Evolutionary conservation across 1,140 invertebrate species (phyloP).

Genomic region (Penaeus chinensis): DNA sequence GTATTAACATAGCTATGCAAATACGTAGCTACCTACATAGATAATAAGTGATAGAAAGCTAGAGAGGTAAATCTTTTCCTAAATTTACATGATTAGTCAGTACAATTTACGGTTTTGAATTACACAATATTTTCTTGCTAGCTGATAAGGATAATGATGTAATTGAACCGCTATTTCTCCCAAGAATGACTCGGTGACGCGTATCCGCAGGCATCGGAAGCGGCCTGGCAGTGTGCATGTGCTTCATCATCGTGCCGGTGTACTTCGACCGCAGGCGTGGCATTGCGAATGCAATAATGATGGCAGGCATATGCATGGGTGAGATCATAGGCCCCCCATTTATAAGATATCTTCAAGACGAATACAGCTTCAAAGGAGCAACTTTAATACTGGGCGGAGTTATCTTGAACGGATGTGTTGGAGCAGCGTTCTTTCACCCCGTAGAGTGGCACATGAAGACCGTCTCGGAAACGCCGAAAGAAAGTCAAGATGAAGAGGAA

Average conservation of each 20-base stretch:
- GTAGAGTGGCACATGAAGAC: constrained; percentile 25
- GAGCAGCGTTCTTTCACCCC: constrained; percentile 13
- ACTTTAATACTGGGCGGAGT: not conserved
- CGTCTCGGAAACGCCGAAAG: not conserved
- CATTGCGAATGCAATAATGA: not conserved
- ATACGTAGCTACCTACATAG: too few relatives aligned
- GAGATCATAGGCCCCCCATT: constrained; percentile 11
- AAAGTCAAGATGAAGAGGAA: not conserved
- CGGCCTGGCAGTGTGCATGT: not conserved
- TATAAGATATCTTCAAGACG: constrained; percentile 9
- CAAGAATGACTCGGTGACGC: too few relatives aligned
- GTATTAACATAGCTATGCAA: too few relatives aligned
- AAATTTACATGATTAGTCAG: too few relatives aligned
- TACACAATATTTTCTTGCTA: too few relatives aligned
- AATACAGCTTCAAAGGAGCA: constrained; percentile 5
- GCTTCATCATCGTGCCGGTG: constrained; percentile 17
- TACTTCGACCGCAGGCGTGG: constrained; percentile 5
- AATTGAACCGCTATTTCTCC: too few relatives aligned
- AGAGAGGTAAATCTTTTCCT: too few relatives aligned
- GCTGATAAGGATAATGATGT: too few relatives aligned
- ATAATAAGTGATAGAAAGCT: too few relatives aligned
- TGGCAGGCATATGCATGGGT: not conserved
- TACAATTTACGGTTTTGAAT: too few relatives aligned
- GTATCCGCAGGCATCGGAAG: not conserved
- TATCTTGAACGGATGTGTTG: constrained; percentile 2